phyloP scores from a whole-genome alignment of 2,113 vertebrate genomes.

The Athene cunicularia region DNA sequence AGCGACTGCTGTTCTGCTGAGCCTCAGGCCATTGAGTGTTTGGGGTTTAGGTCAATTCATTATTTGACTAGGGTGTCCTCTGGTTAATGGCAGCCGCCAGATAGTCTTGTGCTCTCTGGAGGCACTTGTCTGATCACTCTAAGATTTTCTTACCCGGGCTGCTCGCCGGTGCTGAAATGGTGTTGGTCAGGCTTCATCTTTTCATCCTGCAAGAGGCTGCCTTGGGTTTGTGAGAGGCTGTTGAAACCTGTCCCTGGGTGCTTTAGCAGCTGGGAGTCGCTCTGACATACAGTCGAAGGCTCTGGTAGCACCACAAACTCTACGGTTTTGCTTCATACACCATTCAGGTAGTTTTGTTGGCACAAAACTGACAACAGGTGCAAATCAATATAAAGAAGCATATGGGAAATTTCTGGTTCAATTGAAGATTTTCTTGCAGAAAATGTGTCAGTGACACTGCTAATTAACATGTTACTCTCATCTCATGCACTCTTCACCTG shows the following conservation, averaged over 20 bases:
- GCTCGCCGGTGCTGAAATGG: not conserved
- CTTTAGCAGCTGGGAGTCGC: not conserved
- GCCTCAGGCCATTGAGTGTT: not conserved
- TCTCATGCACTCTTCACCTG: not conserved
- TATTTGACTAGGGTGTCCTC: not conserved
- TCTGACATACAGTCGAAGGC: not conserved
- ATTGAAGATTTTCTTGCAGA: not conserved
- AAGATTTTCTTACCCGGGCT: not conserved
- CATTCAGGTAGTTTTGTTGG: slow-evolving; percentile 35
- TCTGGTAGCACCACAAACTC: not conserved
- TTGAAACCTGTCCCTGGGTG: not conserved
- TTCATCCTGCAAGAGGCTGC: not conserved
- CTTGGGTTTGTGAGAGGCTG: not conserved
- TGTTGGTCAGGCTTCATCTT: not conserved
- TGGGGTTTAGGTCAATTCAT: not conserved
- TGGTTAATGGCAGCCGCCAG: not conserved
- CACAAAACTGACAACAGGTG: slow-evolving; percentile 41
- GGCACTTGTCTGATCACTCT: not conserved
- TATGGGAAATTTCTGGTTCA: slow-evolving; percentile 36
- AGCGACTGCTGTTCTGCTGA: not conserved
- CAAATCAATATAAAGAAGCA: slow-evolving; percentile 39
- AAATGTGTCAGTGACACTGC: slow-evolving; percentile 32
- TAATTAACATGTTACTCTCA: slow-evolving; percentile 30
- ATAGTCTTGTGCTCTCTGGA: not conserved
- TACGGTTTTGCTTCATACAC: not conserved